Conservation (phyloP, 2,113 vertebrate species). For the Campylorhamphus procurvoides region DNA sequence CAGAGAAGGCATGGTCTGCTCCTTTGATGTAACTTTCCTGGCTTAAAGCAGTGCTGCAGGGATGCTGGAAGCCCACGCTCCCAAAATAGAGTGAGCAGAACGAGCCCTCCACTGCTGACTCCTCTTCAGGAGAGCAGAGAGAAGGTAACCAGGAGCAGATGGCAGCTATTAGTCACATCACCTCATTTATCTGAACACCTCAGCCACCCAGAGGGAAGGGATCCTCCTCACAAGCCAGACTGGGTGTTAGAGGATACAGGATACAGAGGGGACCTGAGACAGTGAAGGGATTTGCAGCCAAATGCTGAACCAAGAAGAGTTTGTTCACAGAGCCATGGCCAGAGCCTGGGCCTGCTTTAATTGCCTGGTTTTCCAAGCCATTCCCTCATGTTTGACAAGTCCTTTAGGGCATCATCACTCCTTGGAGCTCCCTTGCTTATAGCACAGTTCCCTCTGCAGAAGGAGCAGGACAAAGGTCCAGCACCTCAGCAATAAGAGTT, state of each 20-base stretch:
- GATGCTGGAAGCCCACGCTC: slow-evolving; percentile 29
- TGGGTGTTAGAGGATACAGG: background rate
- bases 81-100: slow-evolving; percentile 21
- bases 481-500: background rate
- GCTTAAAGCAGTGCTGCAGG: background rate
- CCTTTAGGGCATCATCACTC: background rate
- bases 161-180: slow-evolving; percentile 43
- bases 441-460: background rate
- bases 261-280: background rate
- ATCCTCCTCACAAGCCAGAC: background rate
- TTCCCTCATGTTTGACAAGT: background rate
- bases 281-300: background rate
- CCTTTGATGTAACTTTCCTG: background rate
- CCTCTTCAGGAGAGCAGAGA: slow-evolving; percentile 1
- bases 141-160: slow-evolving; percentile 33
- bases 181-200: slow-evolving; percentile 1
- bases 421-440: background rate
- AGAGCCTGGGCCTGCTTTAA: background rate
- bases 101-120: background rate
- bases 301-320: background rate
- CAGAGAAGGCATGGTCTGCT: background rate
- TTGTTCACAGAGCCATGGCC: background rate
- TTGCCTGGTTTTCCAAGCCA: background rate
- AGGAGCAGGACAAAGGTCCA: background rate
- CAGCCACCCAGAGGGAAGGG: background rate